Conservation (phyloP, 2,797 vertebrate species). For the Myripristis jacobus region DNA sequence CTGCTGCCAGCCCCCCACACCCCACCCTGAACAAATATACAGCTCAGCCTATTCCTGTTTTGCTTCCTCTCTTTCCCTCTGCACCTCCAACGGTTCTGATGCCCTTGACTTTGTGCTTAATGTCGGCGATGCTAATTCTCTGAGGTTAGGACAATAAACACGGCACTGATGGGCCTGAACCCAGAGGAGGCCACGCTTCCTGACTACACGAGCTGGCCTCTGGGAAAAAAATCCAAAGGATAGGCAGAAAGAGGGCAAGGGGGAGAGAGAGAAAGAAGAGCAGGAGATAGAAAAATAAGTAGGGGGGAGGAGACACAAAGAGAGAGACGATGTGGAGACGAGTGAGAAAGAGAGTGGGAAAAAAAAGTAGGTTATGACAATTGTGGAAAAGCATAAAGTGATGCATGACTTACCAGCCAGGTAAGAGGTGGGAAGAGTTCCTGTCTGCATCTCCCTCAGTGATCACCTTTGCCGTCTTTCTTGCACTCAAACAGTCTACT, state of each 20-base stretch:
- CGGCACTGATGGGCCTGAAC: constrained; percentile 56
- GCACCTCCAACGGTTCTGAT: constrained; percentile 45
- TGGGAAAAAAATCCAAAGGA: constrained; percentile 66
- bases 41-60: constrained; percentile 63
- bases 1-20: constrained; percentile 49
- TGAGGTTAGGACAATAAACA: constrained; percentile 84
- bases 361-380: constrained; percentile 2
- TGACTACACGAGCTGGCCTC: constrained; percentile 56
- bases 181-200: constrained; percentile 72
- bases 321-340: constrained; percentile 1
- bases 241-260: constrained; percentile 39
- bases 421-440: background rate
- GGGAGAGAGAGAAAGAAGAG: background rate
- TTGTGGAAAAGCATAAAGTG: constrained; percentile 37
- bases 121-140: constrained; percentile 71
- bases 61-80: constrained; percentile 59
- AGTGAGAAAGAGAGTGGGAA: background rate
- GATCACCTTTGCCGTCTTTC: constrained; percentile 20
- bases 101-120: constrained; percentile 69
- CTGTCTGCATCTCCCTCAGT: background rate
- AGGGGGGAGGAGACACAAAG: no score
- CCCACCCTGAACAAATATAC: constrained; percentile 74
- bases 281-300: constrained; percentile 39
- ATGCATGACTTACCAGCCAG: constrained; percentile 34
- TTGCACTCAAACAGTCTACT: constrained; percentile 14